A percentile compares a stretch with the other conserved stretches of the same genome.
These are phyloP conservation scores for Campylomormyrus numenius DNA, from an alignment of 2,113 vertebrate species.

Conservation along the genomic window DNA sequence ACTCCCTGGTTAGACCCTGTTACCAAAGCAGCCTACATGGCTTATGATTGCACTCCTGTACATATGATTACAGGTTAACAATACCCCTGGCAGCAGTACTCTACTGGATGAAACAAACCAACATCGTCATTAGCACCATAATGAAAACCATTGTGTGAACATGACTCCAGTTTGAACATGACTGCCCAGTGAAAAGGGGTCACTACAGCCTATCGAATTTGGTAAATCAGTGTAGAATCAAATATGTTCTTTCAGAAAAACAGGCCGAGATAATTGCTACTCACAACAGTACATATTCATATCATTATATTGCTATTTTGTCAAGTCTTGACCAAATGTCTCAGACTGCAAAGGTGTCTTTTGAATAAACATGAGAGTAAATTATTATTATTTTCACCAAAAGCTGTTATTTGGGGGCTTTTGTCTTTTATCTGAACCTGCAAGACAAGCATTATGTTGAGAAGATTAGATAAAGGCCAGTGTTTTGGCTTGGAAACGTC, in stretches of 20 bases:
- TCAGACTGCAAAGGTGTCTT: conserved; percentile 4
- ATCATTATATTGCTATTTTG: not conserved
- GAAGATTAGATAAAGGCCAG: conserved; percentile 8
- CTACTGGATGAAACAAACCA: not conserved
- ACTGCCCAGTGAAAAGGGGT: not conserved
- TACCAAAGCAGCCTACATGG: not conserved
- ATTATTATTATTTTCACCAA: conserved; percentile 10
- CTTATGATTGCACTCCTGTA: not conserved
- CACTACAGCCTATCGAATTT: not conserved
- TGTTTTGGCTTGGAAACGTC: not conserved
- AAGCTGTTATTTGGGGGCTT: not conserved
- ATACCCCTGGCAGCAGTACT: not conserved
- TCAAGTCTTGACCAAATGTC: not conserved
- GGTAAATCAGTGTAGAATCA: not conserved
- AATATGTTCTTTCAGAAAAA: not conserved
- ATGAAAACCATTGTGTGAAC: not conserved
- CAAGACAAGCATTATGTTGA: conserved; percentile 1
- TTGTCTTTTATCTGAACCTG: not conserved
- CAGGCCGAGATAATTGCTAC: not conserved
- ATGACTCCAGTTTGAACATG: not conserved
- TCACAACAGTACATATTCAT: not conserved
- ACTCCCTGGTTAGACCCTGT: not conserved
- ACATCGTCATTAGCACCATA: not conserved
- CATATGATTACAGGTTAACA: not conserved
- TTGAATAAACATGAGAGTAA: not conserved